These are phyloP conservation scores for Ophiodon elongatus DNA, from an alignment of 2,113 vertebrate species.

Conservation along the genomic window DNA sequence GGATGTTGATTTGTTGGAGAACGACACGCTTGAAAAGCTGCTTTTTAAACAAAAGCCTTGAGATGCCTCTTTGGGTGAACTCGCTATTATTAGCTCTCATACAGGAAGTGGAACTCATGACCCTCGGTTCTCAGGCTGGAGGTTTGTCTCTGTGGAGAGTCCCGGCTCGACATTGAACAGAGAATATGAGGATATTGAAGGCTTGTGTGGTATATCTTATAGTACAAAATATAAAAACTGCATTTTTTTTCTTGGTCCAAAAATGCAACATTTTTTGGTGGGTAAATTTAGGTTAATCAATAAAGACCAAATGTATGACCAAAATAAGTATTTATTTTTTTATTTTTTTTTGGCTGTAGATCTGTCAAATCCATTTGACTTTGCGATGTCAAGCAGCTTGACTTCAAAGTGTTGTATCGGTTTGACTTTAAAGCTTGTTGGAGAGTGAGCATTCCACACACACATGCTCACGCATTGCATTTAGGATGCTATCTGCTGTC, in stretches of 20 bases:
- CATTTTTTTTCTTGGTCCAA: background rate
- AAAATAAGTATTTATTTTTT: background rate
- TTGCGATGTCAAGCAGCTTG: background rate
- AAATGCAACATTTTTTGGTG: background rate
- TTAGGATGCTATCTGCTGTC: slow-evolving; percentile 31
- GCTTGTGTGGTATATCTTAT: slow-evolving; percentile 4
- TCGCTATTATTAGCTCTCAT: slow-evolving; percentile 69
- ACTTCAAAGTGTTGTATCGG: background rate
- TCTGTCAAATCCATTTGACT: background rate
- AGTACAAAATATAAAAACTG: background rate
- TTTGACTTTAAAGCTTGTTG: slow-evolving; percentile 9
- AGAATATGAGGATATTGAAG: background rate
- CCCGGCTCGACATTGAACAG: background rate
- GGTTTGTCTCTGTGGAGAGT: slow-evolving; percentile 55
- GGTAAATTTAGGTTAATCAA: background rate
- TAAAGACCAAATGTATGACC: background rate
- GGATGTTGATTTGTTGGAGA: slow-evolving; percentile 33
- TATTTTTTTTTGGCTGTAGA: background rate
- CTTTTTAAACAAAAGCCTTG: slow-evolving; percentile 54
- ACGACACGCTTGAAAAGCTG: slow-evolving; percentile 33
- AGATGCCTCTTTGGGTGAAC: slow-evolving; percentile 55
- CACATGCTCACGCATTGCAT: background rate
- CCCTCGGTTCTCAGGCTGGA: slow-evolving; percentile 65
- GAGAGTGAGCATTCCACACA: slow-evolving; percentile 1
- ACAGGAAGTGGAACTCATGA: slow-evolving; percentile 77